Conservation (phyloP, 2,113 vertebrate genomes). For the Daboia siamensis region DNA sequence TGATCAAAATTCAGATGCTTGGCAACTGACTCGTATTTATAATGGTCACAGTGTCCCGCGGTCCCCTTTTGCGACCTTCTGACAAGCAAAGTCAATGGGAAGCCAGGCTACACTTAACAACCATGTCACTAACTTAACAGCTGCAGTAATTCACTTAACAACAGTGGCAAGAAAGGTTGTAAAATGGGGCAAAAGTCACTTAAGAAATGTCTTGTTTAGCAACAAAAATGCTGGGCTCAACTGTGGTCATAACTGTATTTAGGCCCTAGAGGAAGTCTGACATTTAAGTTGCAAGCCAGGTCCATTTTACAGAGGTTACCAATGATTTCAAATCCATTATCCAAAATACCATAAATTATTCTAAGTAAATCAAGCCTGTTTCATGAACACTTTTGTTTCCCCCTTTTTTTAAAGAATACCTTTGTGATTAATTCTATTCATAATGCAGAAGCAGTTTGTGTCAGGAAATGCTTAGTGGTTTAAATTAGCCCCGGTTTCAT, state of each 20-base stretch:
- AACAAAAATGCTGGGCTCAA: neutral
- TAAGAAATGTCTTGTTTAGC: neutral
- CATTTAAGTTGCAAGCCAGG: conserved; percentile 9
- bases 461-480: conserved; percentile 2
- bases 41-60: neutral
- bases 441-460: neutral
- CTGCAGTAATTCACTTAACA: neutral
- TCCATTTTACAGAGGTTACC: conserved; percentile 8
- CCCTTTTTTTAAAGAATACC: neutral
- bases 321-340: neutral
- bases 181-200: neutral
- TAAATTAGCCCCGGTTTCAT: conserved; percentile 5
- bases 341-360: neutral
- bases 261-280: neutral
- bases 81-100: neutral
- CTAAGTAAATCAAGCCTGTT: conserved; percentile 10
- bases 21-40: neutral
- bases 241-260: neutral
- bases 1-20: neutral
- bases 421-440: conserved; percentile 8
- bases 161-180: neutral
- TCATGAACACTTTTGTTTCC: neutral
- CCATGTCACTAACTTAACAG: neutral
- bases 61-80: neutral
- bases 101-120: neutral